Base-by-base conservation (phyloP, 2,888 invertebrate genomes). In the Mallateleia sp. region DNA sequence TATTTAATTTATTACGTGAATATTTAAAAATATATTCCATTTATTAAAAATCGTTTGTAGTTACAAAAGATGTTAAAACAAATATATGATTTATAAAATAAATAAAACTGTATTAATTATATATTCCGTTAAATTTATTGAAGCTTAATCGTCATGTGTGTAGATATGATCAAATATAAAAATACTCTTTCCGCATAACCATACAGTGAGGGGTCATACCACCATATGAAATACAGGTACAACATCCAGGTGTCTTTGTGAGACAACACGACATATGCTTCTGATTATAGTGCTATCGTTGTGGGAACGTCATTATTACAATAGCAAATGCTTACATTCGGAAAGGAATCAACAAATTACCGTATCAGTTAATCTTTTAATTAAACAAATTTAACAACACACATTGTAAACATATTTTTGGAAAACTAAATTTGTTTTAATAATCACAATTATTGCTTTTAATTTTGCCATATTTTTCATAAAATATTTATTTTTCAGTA, bases 231-330 rank as follows among this genome's bases (percentile, higher is more conserved):
- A 90, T 86, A 71, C 87, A 91, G 90, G 90, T 91, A 90, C 89
- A 89, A 71, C 88, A 88, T 89, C 93, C 94, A 94, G 94, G 93
- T 94, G 94, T 91, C 90, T 91, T 81, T 81, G 83, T 88, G 89
- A 85, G 84, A 86, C 69, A 77, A 75, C 90, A 88, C 91, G 92
- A 92, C 94, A 94, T 90, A 87, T 94, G 92, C 92, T 91, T 89
- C 89, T 91, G 92, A 94, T 94, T 93, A 91, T 89, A 88, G 89
- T 87, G 87, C 88, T 93, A 93, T 93, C 93, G 91, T 90, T 93
- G 92, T 94, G 94, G 93, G 94, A 95, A 94, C 90, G 80, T 87
- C 84, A 74, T 85, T 83, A 88, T 91, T 91, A 87, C 86, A 85
- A 90, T 85, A 69, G 75, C 64, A 50, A 81, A 80, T 84, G 80